Base-by-base conservation (phyloP, 2,113 vertebrate genomes). In the Lonchura striata region DNA sequence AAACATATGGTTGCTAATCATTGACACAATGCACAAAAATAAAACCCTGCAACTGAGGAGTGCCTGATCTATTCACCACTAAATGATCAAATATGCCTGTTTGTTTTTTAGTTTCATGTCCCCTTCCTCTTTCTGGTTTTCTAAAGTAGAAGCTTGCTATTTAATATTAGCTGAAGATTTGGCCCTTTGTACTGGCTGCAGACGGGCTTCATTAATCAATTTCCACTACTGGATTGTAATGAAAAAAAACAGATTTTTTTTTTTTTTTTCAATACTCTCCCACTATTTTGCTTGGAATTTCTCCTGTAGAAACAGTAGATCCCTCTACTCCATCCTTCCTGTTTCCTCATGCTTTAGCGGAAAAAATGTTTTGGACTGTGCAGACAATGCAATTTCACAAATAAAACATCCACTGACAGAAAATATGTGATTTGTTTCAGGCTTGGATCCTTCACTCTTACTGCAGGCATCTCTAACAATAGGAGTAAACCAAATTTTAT, bases 1-100 rank as follows among this genome's bases (percentile, higher is more conserved):
- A 95, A 95, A 94, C 97, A 96, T 97, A 94, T 96, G 96, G 96
- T 90, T 95, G 90, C 88, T 88, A 96, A 95, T 92, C 87, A 7
- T 47, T 94, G 93, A 95, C 95, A 93, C 95, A 96, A 96, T 82
- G 75, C 92, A 79, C 88, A 96, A 96, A 94, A 96, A 94, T 95
- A 94, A 89, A 92, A 78, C 64, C 86, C 88, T 91, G 70, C 78
- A 50, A 88, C 86, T n/a, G 57, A 94, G 75, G 90, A 95, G 75
- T 33, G 86, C 85, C 91, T 86, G 86, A 75, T 90, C 80, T 89
- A 63, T 91, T 92, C 88, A 94, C 94, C 83, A 69, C 96, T 92
- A 94, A 92, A 78, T 79, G 80, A 92, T 95, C 87, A 96, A 94
- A 88, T 86, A 56, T 57, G 92, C 82, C 90, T 93, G 65, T 90